Conservation (phyloP, 1,140 invertebrate genomes). For the Homalodisca vitripennis region DNA sequence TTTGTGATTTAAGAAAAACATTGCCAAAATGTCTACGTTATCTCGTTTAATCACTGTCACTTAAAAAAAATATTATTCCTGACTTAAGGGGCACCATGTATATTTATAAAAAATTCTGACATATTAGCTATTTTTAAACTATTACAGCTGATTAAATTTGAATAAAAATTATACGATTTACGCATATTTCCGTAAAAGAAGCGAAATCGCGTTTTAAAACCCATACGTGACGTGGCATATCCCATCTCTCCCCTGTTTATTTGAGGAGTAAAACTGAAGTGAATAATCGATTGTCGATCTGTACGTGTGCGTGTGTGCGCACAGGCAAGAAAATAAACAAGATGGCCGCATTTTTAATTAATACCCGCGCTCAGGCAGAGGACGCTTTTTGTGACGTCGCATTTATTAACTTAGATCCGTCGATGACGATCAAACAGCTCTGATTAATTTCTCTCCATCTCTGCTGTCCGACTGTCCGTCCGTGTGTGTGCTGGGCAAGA, state of each 20-base stretch:
- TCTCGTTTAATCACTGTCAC: too few species aligned
- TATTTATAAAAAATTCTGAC: too few species aligned
- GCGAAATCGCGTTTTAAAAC: too few species aligned
- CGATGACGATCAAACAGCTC: conserved; percentile 3
- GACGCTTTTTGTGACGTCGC: conserved; percentile 13
- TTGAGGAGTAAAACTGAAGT: not conserved
- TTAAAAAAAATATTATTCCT: too few species aligned
- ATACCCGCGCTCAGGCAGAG: not conserved
- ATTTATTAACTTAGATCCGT: conserved; percentile 20
- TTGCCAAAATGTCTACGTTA: too few species aligned
- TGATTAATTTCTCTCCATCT: conserved; percentile 21
- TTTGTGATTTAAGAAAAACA: too few species aligned
- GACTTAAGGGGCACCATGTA: too few species aligned
- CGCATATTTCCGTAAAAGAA: too few species aligned
- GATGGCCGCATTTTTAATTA: conserved; percentile 21
- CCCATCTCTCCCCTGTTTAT: not conserved
- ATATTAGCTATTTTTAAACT: too few species aligned
- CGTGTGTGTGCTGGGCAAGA: not conserved
- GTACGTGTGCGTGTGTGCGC: not conserved
- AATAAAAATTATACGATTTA: too few species aligned
- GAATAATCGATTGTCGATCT: not conserved
- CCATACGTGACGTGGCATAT: too few species aligned
- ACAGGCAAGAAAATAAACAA: conserved; percentile 18
- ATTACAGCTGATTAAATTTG: too few species aligned
- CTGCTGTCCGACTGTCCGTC: not conserved